phyloP scores from a whole-genome alignment of 1,140 invertebrate genomes.

The Drosophila jambulina region DNA sequence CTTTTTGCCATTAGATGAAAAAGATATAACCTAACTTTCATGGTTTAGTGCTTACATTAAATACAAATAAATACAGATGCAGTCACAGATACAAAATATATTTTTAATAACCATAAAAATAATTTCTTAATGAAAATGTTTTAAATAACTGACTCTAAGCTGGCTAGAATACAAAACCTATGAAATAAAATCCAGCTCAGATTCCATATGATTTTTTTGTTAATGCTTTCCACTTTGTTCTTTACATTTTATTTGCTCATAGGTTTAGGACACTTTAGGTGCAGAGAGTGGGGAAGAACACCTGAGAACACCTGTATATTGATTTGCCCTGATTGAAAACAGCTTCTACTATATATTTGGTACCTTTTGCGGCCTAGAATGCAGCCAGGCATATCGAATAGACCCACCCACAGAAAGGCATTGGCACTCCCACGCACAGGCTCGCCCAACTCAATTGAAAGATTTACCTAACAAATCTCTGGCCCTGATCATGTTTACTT shows the following conservation, averaged over 20 bases:
- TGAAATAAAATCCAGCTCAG: too few relatives aligned
- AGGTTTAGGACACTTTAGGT: constrained; percentile 6
- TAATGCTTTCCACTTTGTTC: background rate
- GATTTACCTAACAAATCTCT: constrained; percentile 73
- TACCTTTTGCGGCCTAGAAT: constrained; percentile 32
- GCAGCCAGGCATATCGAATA: constrained; percentile 42
- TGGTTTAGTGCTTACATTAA: background rate
- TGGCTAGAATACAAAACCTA: background rate
- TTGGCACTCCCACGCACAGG: constrained; percentile 17
- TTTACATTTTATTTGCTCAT: constrained; percentile 4
- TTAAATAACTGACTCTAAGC: background rate
- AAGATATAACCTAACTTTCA: background rate
- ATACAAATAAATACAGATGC: background rate
- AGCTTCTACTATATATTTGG: constrained; percentile 12
- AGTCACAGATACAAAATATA: background rate
- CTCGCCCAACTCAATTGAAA: constrained; percentile 61
- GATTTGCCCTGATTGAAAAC: constrained; percentile 67
- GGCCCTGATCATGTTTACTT: constrained; percentile 77
- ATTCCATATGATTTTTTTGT: background rate
- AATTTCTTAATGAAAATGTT: background rate
- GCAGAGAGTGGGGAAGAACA: background rate
- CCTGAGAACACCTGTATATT: constrained; percentile 43
- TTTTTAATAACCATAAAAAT: background rate
- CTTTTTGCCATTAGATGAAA: background rate
- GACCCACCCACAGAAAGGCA: constrained; percentile 14